Base-by-base conservation (phyloP, 2,113 vertebrate genomes). In the Hipposideros armiger region DNA sequence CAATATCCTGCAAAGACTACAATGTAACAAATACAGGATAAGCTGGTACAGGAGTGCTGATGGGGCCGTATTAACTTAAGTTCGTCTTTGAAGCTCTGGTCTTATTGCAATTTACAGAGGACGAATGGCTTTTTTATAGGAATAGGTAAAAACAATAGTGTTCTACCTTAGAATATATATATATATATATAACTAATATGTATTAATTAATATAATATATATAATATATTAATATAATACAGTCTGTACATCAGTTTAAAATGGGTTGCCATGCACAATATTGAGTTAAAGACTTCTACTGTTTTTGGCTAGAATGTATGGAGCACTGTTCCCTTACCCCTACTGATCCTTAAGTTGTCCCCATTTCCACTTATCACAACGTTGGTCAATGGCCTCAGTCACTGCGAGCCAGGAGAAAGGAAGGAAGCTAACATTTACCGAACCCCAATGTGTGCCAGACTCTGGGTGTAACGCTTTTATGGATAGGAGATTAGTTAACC, bases 401-500 rank as follows among this genome's bases (percentile, higher is more conserved):
- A 22, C 26, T 1, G 32, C 52, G 40, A 77, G 67, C 56, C 56
- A n/a, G 50, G 45, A 72, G 76, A 22, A 90, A 95, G 84, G 80
- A 95, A 96, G 87, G 66, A 94, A 76, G 42, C 5, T 0, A 66
- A 32, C 26, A 28, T 69, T 87, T 58, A 78, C 20, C 64, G 90
- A 76, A 36, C 16, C 40, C 28, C 30, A 28, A 2, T 28, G 17
- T 52, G 54, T 92, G 69, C 64, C 87, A 90, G 74, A n/a, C 58
- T 28, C 72, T 15, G 70, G 32, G 60, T 45, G 81, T 50, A 64
- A 82, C 26, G 62, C n/a, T 69, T 74, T 78, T 42, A 62, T 60
- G 36, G 26, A 28, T 28, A 74, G 84, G 54, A 82, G 77, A 64
- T 89, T 81, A 24, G 77, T 73, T 93, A 94, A 91, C 82, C 64